These are phyloP conservation scores for Drosophila pallidifrons DNA, from an alignment of 1,140 invertebrate genomes.

Conservation along the genomic window DNA sequence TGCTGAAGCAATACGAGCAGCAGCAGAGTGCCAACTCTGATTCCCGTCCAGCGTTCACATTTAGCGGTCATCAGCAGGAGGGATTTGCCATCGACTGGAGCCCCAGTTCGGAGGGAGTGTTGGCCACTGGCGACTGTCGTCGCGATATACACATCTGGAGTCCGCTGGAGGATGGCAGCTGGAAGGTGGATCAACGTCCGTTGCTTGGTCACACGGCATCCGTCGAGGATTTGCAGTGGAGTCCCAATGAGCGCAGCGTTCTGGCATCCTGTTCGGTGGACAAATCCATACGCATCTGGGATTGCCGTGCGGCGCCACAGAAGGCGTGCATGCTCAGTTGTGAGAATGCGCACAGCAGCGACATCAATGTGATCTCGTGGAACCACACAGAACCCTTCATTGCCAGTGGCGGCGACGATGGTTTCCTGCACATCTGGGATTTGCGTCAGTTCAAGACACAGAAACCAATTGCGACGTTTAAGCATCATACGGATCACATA, in stretches of 20 bases:
- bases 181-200: slow-evolving; percentile 95
- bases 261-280: slow-evolving; percentile 98
- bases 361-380: slow-evolving; percentile 99
- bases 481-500: slow-evolving; percentile 96
- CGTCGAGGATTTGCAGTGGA: slow-evolving; percentile 99
- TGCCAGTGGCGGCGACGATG: slow-evolving; percentile 98
- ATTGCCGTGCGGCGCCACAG: slow-evolving; percentile 92
- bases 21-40: slow-evolving; percentile 85
- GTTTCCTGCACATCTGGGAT: slow-evolving; percentile 97
- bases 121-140: slow-evolving; percentile 83
- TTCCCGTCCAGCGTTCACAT: slow-evolving; percentile 92
- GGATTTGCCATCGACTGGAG: slow-evolving; percentile 99
- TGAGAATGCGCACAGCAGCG: slow-evolving; percentile 93
- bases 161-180: slow-evolving; percentile 90
- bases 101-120: slow-evolving; percentile 89
- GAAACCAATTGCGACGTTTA: slow-evolving; percentile 95
- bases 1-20: slow-evolving; percentile 88
- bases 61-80: slow-evolving; percentile 95
- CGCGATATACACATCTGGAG: slow-evolving; percentile 97
- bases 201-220: slow-evolving; percentile 95
- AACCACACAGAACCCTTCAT: slow-evolving; percentile 96
- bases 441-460: slow-evolving; percentile 94
- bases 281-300: slow-evolving; percentile 96
- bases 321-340: slow-evolving; percentile 97
- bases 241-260: slow-evolving; percentile 97